These are phyloP conservation scores for Astyanax mexicanus DNA, from an alignment of 2,797 vertebrate species.

Conservation along the genomic window DNA sequence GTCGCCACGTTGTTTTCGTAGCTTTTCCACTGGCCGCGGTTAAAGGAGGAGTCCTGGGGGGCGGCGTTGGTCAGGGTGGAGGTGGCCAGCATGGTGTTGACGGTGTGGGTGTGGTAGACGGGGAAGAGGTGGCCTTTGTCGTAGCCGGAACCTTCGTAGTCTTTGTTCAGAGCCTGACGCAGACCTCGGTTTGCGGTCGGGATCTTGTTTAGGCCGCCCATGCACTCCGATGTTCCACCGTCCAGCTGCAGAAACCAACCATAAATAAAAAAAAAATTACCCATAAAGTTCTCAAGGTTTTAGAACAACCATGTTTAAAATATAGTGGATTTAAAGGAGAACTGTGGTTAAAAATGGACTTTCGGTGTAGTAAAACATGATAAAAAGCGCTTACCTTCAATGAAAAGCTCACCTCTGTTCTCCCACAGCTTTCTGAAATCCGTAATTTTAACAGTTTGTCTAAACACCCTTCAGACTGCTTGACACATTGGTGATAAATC, in stretches of 20 bases:
- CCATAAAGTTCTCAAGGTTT: too few relatives aligned
- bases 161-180: slow-evolving; percentile 51
- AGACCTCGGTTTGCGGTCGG: slow-evolving; percentile 14
- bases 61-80: slow-evolving; percentile 61
- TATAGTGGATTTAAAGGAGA: too few relatives aligned
- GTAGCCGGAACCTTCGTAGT: slow-evolving; percentile 43
- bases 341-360: too few relatives aligned
- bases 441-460: too few relatives aligned
- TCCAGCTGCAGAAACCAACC: slow-evolving; percentile 44
- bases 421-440: too few relatives aligned
- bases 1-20: slow-evolving; percentile 7
- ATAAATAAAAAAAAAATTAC: too few relatives aligned
- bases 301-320: too few relatives aligned
- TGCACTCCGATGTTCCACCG: slow-evolving; percentile 28
- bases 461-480: too few relatives aligned
- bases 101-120: slow-evolving; percentile 42
- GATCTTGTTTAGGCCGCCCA: slow-evolving; percentile 30
- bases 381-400: too few relatives aligned
- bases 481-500: too few relatives aligned
- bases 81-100: slow-evolving; percentile 45
- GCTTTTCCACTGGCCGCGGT: slow-evolving; percentile 36
- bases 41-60: slow-evolving; percentile 49
- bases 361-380: too few relatives aligned
- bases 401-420: too few relatives aligned
- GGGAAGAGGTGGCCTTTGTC: slow-evolving; percentile 59